Evolutionary conservation across 2,113 vertebrate genomes (phyloP), one percentile per base, ranked within the genome.

Genomic region (Larimichthys polyactis): DNA sequence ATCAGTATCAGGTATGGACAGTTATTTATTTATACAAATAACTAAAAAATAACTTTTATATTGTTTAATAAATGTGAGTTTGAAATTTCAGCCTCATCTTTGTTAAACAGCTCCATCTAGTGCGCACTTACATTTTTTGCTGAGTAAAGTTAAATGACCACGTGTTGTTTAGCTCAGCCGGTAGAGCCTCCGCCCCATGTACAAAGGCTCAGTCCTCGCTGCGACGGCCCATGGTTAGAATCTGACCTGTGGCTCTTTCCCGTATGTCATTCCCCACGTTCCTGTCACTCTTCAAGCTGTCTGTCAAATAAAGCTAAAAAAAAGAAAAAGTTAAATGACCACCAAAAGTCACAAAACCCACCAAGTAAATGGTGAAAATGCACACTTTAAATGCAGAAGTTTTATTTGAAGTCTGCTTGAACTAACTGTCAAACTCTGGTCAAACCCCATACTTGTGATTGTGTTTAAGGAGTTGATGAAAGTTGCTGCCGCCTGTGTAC

Each of bases 1-100:
- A 94, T 98, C 98, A 0, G n/a, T 99, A 99, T 96, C 97, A 99
- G 96, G 98, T 99, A 89, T 51, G 60, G 11, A 32, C 20, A 11
- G 4, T 27, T 76, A 29, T 1, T 6, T 8, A 9, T 40, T 40
- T 40, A 40, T 40, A 40, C 36, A 40, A 40, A 40, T 40, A 60
- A 29, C 6, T 1, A 36, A 60, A 27, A 75, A 19, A 44, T 29
- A 55, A 27, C 5, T 9, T 67, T 46, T 4, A 27, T 40, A 4
- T 49, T 16, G 2, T 44, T 57, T 19, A 19, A 36, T 6, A 36
- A 7, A 36, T 7, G 32, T 36, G 32, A 36, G 32, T 32, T 32
- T 32, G 32, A 36, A 6, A 1, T 36, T 36, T 20, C 19, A 36
- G 52, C 16, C n/a, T 29, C 0, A 55, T 66, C 58, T 54, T 49